Base-by-base conservation (phyloP, 2,888 invertebrate species). In the Agrochola circellaris region DNA sequence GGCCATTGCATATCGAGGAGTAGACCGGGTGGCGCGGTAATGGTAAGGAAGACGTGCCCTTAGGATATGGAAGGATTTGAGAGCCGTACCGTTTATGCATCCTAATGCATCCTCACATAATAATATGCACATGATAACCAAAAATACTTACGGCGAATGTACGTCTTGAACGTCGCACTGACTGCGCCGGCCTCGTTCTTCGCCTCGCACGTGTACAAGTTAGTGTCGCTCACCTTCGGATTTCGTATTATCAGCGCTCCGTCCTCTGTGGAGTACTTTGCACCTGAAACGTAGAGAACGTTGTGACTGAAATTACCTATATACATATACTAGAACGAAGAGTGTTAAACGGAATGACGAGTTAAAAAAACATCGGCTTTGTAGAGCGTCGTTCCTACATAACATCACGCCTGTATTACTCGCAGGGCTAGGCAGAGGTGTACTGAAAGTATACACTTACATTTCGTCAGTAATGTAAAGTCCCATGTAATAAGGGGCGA, bases 131-230 rank as follows among this genome's bases (percentile, higher is more conserved):
- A n/a, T n/a, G n/a, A n/a, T n/a, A n/a, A 34, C n/a, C 7, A n/a
- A 23, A 20, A 48, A 26, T 34, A 82, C 85, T 77, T 54, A 86
- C 86, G 77, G 17, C 56, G 26, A 6, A 86, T 74, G 26, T 73
- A 17, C 8, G 71, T 73, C 61, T 30, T 48, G 58, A 82, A 86
- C 2, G 62, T 80, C 6, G 66, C 64, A 34, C 38, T 64, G 17
- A 48, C 65, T 45, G 45, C 20, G 9, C 75, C 86, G 4, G n/a
- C 75, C 0, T 69, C 69, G 30, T 87, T 87, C 13, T n/a, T 68
- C 0, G 86, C 86, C 20, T 71, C 74, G 9, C 86, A 87, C 0
- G 67, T 75, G 74, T 86, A 87, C 0, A n/a, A 66, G 26, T 74
- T 61, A 62, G 72, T 69, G 54, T 86, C 86, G 38, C 23, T 66